Evolutionary conservation across 2,113 vertebrate species (phyloP).

Genomic region (Pseudolaguvia tuberculata): DNA sequence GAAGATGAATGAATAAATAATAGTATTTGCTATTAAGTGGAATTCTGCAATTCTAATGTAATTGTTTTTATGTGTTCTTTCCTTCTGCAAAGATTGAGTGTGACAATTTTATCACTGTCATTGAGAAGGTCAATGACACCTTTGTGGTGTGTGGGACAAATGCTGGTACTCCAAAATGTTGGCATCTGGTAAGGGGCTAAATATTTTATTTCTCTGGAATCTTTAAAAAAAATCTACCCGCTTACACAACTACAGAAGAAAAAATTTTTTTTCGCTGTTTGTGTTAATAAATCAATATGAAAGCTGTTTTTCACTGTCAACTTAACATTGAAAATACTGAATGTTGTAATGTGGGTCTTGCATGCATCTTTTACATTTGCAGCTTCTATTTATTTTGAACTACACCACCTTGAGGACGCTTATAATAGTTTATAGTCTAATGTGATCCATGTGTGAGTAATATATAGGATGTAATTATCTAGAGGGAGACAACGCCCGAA

Average conservation of each 20-base stretch:
- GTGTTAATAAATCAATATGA: not conserved
- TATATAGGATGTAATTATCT: not conserved
- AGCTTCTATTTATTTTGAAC: too few relatives aligned
- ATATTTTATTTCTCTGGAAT: not conserved
- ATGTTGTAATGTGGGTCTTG: too few relatives aligned
- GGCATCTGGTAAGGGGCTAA: conserved; percentile 72
- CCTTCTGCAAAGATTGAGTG: conserved; percentile 61
- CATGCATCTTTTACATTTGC: too few relatives aligned
- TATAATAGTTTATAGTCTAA: not conserved
- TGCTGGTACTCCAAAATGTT: conserved; percentile 73
- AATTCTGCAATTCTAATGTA: too few relatives aligned
- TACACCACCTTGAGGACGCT: too few relatives aligned
- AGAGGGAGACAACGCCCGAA: not conserved
- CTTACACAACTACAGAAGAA: not conserved
- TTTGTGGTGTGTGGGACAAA: conserved; percentile 75
- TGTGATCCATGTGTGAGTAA: not conserved
- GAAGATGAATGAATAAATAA: too few relatives aligned
- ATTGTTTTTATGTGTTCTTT: conserved; percentile 26
- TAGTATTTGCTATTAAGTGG: too few relatives aligned
- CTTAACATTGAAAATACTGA: too few relatives aligned
- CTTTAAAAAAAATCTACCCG: not conserved
- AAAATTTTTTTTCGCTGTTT: not conserved
- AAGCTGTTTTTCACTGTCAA: not conserved
- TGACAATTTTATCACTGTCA: conserved; percentile 76
- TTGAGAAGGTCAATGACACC: conserved; percentile 71